These are phyloP conservation scores for Candoia aspera DNA, from an alignment of 2,113 vertebrate genomes.

Conservation along the genomic window DNA sequence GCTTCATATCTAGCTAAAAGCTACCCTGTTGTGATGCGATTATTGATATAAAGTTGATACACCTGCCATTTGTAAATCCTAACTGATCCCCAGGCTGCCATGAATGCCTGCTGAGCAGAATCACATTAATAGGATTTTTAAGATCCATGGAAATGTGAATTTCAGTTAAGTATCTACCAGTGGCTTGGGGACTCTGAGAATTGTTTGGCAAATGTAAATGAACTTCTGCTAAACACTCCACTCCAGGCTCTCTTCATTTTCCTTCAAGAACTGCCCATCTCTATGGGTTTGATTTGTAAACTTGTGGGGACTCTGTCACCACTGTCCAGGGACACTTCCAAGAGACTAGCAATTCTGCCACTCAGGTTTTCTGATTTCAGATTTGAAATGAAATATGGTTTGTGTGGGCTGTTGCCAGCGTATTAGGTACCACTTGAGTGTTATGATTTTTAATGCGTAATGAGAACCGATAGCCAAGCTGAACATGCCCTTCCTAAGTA, in stretches of 20 bases:
- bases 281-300: background rate
- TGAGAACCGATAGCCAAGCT: background rate
- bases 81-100: background rate
- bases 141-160: background rate
- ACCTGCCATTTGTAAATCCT: background rate
- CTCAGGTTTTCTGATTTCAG: background rate
- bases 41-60: constrained; percentile 8
- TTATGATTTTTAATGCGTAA: background rate
- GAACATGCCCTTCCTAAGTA: background rate
- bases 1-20: background rate
- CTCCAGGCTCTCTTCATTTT: background rate
- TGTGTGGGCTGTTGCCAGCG: background rate
- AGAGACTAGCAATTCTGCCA: background rate
- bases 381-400: background rate
- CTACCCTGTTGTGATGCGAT: background rate
- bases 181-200: background rate
- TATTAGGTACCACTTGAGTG: background rate
- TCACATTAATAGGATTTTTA: background rate
- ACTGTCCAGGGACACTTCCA: background rate
- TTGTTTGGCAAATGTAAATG: background rate
- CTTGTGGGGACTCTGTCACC: background rate
- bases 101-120: background rate
- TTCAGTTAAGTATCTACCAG: constrained; percentile 10
- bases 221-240: constrained; percentile 6
- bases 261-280: background rate